These are phyloP conservation scores for Oscheius onirici DNA, from an alignment of 2,888 invertebrate genomes.

Conservation along the genomic window DNA sequence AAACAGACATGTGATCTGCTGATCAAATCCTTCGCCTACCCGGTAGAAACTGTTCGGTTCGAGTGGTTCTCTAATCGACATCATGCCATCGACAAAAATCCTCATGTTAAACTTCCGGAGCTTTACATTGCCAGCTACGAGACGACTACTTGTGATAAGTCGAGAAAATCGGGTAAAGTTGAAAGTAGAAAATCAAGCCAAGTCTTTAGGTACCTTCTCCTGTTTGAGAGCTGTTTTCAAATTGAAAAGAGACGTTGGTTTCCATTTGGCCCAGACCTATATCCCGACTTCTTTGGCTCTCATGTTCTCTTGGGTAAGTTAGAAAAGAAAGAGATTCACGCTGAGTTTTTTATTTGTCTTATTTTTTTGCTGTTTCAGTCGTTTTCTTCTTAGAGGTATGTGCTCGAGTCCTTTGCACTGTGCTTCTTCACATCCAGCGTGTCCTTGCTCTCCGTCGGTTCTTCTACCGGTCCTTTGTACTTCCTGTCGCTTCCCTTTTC, in stretches of 20 bases:
- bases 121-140: slow-evolving; percentile 67
- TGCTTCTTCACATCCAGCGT: too few species aligned
- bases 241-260: slow-evolving; percentile 70
- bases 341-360: too few species aligned
- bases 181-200: background rate
- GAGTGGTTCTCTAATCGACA: slow-evolving; percentile 69
- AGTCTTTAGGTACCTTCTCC: slow-evolving; percentile 58
- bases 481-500: too few species aligned
- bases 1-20: slow-evolving; percentile 69
- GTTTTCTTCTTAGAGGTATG: too few species aligned
- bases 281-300: slow-evolving; percentile 70
- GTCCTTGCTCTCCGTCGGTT: too few species aligned
- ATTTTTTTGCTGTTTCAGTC: too few species aligned
- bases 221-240: slow-evolving; percentile 68
- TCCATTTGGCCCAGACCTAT: slow-evolving; percentile 70
- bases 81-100: slow-evolving; percentile 70
- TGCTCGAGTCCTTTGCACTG: too few species aligned
- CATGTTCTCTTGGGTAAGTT: slow-evolving; percentile 70
- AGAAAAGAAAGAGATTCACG: too few species aligned
- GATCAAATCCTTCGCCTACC: slow-evolving; percentile 71
- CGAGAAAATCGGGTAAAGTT: slow-evolving; percentile 57
- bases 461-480: too few species aligned
- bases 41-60: slow-evolving; percentile 69
- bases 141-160: slow-evolving; percentile 59
- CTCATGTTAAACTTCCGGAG: slow-evolving; percentile 70